phyloP scores from a whole-genome alignment of 2,888 invertebrate species.

The Chaitophorus viminalis region DNA sequence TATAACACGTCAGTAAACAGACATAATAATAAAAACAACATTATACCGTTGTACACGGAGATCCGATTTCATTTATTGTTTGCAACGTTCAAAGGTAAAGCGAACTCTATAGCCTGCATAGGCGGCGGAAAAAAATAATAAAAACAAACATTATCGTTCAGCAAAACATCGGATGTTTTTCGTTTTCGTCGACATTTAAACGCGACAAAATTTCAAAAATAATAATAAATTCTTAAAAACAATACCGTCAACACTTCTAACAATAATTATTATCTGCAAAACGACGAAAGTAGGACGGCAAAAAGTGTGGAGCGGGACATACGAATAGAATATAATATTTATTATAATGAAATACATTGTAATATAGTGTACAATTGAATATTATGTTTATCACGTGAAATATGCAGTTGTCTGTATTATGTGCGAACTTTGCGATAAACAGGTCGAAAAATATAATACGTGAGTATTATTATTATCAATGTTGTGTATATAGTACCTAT shows the following conservation, averaged over 20 bases:
- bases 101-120: neutral
- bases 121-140: neutral
- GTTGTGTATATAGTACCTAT: neutral
- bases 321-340: neutral
- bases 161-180: conserved; percentile 2
- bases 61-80: neutral
- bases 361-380: neutral
- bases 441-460: neutral
- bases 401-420: neutral
- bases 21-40: neutral
- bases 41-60: neutral
- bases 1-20: neutral
- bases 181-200: neutral
- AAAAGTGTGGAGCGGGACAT: neutral
- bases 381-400: neutral
- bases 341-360: neutral
- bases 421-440: neutral
- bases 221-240: neutral
- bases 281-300: neutral
- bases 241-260: neutral
- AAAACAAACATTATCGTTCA: neutral
- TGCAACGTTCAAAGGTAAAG: neutral
- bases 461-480: neutral
- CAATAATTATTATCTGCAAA: neutral
- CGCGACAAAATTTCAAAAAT: neutral